These are phyloP conservation scores for Sebastolobus altivelis DNA, from an alignment of 2,797 vertebrate species.

Conservation along the genomic window DNA sequence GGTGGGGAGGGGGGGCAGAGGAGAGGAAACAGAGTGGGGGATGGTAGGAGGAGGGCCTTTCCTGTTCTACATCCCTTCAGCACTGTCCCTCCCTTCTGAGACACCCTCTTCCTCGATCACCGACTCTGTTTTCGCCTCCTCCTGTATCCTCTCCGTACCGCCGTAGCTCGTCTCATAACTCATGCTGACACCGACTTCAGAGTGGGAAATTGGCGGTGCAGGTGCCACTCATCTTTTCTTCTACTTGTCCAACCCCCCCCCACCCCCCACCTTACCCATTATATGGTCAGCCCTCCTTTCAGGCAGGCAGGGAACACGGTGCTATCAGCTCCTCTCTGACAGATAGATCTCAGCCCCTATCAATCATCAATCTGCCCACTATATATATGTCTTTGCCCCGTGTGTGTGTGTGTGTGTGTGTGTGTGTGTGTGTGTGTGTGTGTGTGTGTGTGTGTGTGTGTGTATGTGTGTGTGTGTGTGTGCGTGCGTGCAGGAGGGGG, in stretches of 20 bases:
- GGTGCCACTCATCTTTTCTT: slow-evolving; percentile 59
- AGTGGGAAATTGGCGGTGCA: slow-evolving; percentile 56
- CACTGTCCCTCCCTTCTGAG: slow-evolving; percentile 50
- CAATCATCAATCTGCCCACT: slow-evolving; percentile 84
- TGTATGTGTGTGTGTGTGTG: background rate
- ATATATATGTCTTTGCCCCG: slow-evolving; percentile 72
- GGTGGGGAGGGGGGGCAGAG: slow-evolving; percentile 23
- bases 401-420: slow-evolving; percentile 61
- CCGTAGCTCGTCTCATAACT: slow-evolving; percentile 53
- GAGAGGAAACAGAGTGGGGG: slow-evolving; percentile 69
- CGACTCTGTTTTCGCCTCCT: slow-evolving; percentile 32
- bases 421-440: slow-evolving; percentile 12
- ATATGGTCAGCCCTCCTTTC: slow-evolving; percentile 52
- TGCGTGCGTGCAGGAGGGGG: slow-evolving; percentile 34
- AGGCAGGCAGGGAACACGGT: slow-evolving; percentile 59
- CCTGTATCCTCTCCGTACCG: slow-evolving; percentile 2
- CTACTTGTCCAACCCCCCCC: slow-evolving; percentile 9
- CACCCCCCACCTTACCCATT: slow-evolving; percentile 4
- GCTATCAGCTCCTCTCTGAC: slow-evolving; percentile 79
- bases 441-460: background rate
- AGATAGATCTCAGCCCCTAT: slow-evolving; percentile 82
- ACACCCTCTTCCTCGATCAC: slow-evolving; percentile 52
- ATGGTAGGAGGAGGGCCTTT: slow-evolving; percentile 68
- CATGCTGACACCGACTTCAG: slow-evolving; percentile 51
- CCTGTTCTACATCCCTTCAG: slow-evolving; percentile 70